phyloP scores from a whole-genome alignment of 2,113 vertebrate genomes.

The Numida meleagris region DNA sequence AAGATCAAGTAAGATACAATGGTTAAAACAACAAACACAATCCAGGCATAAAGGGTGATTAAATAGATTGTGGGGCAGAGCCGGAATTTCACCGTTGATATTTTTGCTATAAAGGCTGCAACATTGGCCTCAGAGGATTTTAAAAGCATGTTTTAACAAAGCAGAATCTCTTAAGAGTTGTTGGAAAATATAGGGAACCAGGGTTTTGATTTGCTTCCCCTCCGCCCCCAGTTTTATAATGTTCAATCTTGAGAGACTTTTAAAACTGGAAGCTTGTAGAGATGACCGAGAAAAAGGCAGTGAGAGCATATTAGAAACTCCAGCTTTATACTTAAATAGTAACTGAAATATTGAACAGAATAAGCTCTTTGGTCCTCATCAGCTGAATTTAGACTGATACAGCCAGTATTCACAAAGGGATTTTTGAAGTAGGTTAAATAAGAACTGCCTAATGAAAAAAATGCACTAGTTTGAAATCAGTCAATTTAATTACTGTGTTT shows the following conservation, averaged over 20 bases:
- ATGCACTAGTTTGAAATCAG: constrained; percentile 70
- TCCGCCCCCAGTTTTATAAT: background rate
- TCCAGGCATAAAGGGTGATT: constrained; percentile 7
- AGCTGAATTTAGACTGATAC: background rate
- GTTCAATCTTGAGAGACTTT: background rate
- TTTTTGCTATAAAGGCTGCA: background rate
- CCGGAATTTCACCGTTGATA: background rate
- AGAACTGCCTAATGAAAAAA: constrained; percentile 70
- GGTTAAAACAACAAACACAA: background rate
- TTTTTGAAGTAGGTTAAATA: constrained; percentile 64
- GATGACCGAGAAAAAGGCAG: background rate
- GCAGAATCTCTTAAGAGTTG: background rate
- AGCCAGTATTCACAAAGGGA: constrained; percentile 50
- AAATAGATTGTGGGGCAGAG: background rate
- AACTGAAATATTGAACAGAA: constrained; percentile 5
- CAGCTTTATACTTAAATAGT: constrained; percentile 15
- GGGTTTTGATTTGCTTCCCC: constrained; percentile 24
- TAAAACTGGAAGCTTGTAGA: background rate
- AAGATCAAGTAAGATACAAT: background rate
- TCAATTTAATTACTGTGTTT: constrained; percentile 73
- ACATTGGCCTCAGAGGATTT: background rate
- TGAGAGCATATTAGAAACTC: background rate
- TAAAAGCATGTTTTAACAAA: constrained; percentile 43
- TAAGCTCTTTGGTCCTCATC: background rate
- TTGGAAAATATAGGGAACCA: background rate